phyloP scores from a whole-genome alignment of 2,113 vertebrate genomes.

The Spea multiplicata region DNA sequence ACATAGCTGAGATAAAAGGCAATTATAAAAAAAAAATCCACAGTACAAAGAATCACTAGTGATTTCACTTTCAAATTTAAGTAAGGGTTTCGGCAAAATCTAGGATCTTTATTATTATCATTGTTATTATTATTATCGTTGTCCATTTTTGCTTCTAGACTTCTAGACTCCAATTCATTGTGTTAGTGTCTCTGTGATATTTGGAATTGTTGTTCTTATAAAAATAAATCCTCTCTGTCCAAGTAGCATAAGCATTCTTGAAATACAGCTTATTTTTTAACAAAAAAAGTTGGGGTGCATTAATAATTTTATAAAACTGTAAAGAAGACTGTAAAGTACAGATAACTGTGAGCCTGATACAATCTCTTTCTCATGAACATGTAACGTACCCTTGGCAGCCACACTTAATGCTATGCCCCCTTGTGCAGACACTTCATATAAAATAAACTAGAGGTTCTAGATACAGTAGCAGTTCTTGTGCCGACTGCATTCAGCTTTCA shows the following conservation, averaged over 20 bases:
- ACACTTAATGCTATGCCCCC: constrained; percentile 57
- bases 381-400: constrained; percentile 58
- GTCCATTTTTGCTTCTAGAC: constrained; percentile 4
- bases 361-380: constrained; percentile 64
- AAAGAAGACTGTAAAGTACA: constrained; percentile 68
- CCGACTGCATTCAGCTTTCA: constrained; percentile 41
- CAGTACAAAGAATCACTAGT: constrained; percentile 75
- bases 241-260: constrained; percentile 55
- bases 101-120: constrained; percentile 50
- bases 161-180: constrained; percentile 59
- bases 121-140: constrained; percentile 30
- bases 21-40: constrained; percentile 67
- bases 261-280: constrained; percentile 47
- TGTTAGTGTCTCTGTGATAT: constrained; percentile 57
- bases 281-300: constrained; percentile 51
- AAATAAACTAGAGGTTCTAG: constrained; percentile 49
- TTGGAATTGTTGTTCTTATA: constrained; percentile 53
- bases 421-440: constrained; percentile 37
- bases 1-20: constrained; percentile 87
- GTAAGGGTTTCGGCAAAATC: constrained; percentile 62
- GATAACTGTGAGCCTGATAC: constrained; percentile 63
- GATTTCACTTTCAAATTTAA: constrained; percentile 59
- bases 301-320: constrained; percentile 54
- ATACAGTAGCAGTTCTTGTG: constrained; percentile 54
- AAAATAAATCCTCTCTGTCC: constrained; percentile 66